These are phyloP conservation scores for Aspidiotus rigidus DNA, from an alignment of 2,888 invertebrate genomes.

Conservation along the genomic window DNA sequence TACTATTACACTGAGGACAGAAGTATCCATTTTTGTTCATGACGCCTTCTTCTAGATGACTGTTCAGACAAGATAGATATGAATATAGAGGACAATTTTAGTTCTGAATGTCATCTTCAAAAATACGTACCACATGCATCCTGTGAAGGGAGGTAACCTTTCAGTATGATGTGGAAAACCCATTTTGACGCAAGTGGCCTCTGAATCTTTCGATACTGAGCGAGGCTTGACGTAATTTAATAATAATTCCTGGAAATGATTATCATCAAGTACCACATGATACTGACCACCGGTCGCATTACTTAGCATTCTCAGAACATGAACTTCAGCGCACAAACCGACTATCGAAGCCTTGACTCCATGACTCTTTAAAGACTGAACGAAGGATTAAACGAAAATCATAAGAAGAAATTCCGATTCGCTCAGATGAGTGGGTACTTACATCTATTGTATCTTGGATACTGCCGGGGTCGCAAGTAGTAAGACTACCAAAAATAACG, in stretches of 20 bases:
- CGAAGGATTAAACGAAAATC: conserved; percentile 10
- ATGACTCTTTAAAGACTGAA: conserved; percentile 59
- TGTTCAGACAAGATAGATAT: conserved; percentile 42
- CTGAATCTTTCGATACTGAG: conserved; percentile 60
- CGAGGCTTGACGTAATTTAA: conserved; percentile 59
- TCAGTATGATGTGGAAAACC: conserved; percentile 78
- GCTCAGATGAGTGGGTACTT: conserved; percentile 34
- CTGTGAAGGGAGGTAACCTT: conserved; percentile 62
- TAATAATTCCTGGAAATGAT: conserved; percentile 57
- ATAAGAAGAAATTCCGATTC: background rate
- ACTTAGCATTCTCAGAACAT: conserved; percentile 77
- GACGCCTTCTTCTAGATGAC: conserved; percentile 59
- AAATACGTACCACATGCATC: conserved; percentile 77
- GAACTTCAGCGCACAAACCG: conserved; percentile 89
- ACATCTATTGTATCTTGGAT: conserved; percentile 74
- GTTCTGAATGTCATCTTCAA: conserved; percentile 8
- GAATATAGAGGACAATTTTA: background rate
- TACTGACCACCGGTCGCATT: conserved; percentile 80
- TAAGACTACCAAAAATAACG: conserved; percentile 83
- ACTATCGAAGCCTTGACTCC: conserved; percentile 90
- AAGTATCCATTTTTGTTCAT: conserved; percentile 69
- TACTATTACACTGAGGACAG: conserved; percentile 88
- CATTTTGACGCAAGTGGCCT: conserved; percentile 85
- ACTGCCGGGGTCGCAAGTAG: conserved; percentile 94
- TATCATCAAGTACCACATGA: conserved; percentile 74